phyloP scores from a whole-genome alignment of 2,797 vertebrate genomes.

The Hyperoplus lanceolatus region DNA sequence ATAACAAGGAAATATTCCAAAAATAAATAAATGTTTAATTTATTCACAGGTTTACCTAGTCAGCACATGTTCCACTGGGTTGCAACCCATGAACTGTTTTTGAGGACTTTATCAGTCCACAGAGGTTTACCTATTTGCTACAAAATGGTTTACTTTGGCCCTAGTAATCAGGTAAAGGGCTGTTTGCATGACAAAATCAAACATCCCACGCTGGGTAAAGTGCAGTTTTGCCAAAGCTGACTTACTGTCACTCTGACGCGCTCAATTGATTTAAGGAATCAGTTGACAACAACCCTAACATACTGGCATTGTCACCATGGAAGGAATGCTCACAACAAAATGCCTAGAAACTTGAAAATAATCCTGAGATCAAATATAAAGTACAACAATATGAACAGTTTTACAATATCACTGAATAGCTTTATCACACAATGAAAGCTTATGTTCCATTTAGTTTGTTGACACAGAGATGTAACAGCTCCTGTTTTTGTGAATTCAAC shows the following conservation, averaged over 20 bases:
- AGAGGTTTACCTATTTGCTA: constrained; percentile 27
- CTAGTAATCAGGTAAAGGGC: constrained; percentile 1
- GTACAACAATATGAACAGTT: background rate
- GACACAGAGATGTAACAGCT: background rate
- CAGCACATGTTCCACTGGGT: constrained; percentile 3
- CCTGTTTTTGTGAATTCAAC: background rate
- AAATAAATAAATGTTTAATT: too few species aligned
- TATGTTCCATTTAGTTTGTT: background rate
- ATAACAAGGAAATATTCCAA: too few species aligned
- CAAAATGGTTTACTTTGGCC: constrained; percentile 22
- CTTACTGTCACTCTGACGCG: background rate
- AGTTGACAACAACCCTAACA: background rate
- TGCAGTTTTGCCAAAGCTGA: constrained; percentile 12
- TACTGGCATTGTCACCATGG: background rate
- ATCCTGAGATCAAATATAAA: background rate
- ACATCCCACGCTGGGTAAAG: constrained; percentile 40
- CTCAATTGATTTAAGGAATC: background rate
- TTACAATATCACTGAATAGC: background rate
- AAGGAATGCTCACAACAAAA: background rate
- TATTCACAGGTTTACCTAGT: too few species aligned
- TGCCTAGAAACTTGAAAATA: background rate
- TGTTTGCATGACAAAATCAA: constrained; percentile 45
- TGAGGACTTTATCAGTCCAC: constrained; percentile 37
- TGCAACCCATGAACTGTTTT: constrained; percentile 22
- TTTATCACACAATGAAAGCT: background rate